These are phyloP conservation scores for Cuculus canorus DNA, from an alignment of 2,797 vertebrate genomes.

Conservation along the genomic window DNA sequence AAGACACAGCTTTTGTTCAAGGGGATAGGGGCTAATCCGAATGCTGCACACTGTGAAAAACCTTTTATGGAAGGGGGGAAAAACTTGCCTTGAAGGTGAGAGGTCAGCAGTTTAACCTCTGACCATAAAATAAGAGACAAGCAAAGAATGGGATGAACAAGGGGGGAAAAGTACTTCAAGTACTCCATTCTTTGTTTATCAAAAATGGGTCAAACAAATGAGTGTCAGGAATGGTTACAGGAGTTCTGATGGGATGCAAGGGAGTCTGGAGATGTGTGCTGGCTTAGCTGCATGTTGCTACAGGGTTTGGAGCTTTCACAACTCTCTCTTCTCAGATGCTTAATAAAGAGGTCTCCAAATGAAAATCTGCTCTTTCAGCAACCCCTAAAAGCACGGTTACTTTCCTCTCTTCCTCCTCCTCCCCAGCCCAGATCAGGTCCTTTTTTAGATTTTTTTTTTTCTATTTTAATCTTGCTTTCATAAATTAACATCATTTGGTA, in stretches of 20 bases:
- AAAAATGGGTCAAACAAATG: conserved; percentile 71
- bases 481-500: neutral
- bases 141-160: conserved; percentile 81
- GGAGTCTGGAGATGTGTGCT: conserved; percentile 21
- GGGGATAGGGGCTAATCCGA: conserved; percentile 87
- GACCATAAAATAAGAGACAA: conserved; percentile 84
- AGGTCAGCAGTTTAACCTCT: conserved; percentile 98
- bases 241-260: conserved; percentile 32
- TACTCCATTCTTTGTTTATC: conserved; percentile 72
- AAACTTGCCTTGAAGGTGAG: conserved; percentile 87
- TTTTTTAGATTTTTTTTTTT: neutral
- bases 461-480: neutral
- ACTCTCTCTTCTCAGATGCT: neutral
- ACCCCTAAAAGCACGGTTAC: neutral
- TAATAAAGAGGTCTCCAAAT: neutral
- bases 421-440: neutral
- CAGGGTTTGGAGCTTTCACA: neutral
- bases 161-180: conserved; percentile 78
- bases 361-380: neutral
- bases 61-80: conserved; percentile 75
- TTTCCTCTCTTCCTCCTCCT: neutral
- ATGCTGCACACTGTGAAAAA: conserved; percentile 84
- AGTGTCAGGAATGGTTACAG: conserved; percentile 63
- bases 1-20: conserved; percentile 92
- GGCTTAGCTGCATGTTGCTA: neutral